Percentiles rank a stretch among this genome's conserved stretches.
These are phyloP conservation scores for Urechis unicinctus DNA, from an alignment of 2,888 invertebrate species.

Conservation along the genomic window DNA sequence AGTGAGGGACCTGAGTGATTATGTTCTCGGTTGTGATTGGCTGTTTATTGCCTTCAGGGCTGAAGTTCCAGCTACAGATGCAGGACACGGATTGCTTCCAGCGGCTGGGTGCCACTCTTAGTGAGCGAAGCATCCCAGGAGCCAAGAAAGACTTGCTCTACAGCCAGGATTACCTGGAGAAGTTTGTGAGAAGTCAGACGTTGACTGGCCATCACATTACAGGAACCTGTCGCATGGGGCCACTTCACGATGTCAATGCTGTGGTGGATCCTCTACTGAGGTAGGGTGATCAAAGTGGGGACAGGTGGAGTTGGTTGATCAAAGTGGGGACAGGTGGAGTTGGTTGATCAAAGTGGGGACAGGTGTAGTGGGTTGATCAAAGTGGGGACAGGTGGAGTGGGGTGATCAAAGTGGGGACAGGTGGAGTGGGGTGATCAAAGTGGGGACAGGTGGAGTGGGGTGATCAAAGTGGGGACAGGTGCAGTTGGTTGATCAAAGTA, in stretches of 20 bases:
- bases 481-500: no score
- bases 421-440: no score
- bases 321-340: no score
- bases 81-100: constrained; percentile 14
- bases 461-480: no score
- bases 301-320: no score
- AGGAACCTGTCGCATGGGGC: constrained; percentile 67
- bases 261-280: constrained; percentile 60
- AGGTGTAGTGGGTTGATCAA: no score
- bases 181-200: constrained; percentile 13
- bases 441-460: no score
- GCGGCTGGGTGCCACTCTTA: constrained; percentile 10
- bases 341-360: no score
- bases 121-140: constrained; percentile 8
- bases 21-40: no score
- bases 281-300: constrained; percentile 8
- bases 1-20: no score
- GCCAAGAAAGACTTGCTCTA: neutral
- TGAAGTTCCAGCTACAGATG: constrained; percentile 16
- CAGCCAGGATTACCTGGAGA: constrained; percentile 15
- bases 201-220: constrained; percentile 62
- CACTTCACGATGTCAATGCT: constrained; percentile 40
- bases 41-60: constrained; percentile 8
- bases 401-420: no score
- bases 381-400: no score